These are phyloP conservation scores for Augochlorella aurata DNA, from an alignment of 2,888 invertebrate species.

Conservation along the genomic window DNA sequence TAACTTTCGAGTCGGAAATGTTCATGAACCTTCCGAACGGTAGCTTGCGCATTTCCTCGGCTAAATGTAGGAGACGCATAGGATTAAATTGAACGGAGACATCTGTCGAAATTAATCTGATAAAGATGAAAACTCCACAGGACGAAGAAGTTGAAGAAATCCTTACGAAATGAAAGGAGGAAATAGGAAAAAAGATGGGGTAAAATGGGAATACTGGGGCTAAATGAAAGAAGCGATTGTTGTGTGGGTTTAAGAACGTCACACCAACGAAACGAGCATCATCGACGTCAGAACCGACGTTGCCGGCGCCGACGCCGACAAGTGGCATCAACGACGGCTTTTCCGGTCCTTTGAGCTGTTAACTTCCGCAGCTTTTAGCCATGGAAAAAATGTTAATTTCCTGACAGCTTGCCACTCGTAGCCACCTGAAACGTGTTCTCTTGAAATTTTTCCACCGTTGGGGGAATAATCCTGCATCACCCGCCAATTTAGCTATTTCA, in stretches of 20 bases:
- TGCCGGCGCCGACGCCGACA: slow-evolving; percentile 44
- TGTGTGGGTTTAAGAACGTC: slow-evolving; percentile 55
- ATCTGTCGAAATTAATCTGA: background rate
- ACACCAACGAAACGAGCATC: slow-evolving; percentile 38
- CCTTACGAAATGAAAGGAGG: background rate
- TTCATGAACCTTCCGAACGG: background rate
- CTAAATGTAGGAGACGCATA: background rate
- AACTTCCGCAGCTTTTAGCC: slow-evolving; percentile 52
- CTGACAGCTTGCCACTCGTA: slow-evolving; percentile 45
- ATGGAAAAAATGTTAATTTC: slow-evolving; percentile 61
- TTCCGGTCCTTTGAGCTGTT: slow-evolving; percentile 55
- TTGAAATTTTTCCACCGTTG: slow-evolving; percentile 20
- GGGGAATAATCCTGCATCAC: slow-evolving; percentile 25
- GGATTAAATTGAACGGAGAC: background rate
- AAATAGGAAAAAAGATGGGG: background rate
- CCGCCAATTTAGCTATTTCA: slow-evolving; percentile 28
- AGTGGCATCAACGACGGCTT: slow-evolving; percentile 57
- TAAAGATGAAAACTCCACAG: background rate
- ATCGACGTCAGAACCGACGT: slow-evolving; percentile 49
- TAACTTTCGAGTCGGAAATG: background rate
- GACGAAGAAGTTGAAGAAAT: background rate
- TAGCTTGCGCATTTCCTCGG: background rate
- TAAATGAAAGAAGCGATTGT: slow-evolving; percentile 57
- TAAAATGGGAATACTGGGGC: slow-evolving; percentile 20
- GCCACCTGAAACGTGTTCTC: slow-evolving; percentile 41